A percentile compares a stretch with the other conserved stretches of the same genome.
phyloP scores from a whole-genome alignment of 2,888 invertebrate genomes.

The Sinopyrophorus schimmeli region DNA sequence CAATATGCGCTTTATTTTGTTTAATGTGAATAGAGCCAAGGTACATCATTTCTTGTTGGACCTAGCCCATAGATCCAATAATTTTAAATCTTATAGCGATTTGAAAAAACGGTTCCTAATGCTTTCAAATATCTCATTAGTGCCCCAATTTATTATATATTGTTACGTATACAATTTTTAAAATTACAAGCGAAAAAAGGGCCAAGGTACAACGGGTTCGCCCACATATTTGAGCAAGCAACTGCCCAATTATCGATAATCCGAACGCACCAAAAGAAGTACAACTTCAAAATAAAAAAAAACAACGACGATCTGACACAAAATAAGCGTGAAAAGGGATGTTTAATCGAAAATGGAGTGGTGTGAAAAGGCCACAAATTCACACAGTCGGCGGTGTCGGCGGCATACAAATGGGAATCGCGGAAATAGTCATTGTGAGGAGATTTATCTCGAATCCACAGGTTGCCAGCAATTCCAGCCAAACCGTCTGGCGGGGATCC shows the following conservation, averaged over 20 bases:
- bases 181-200: neutral
- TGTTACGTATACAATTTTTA: neutral
- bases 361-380: conserved; percentile 27
- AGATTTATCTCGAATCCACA: conserved; percentile 57
- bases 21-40: too few species aligned
- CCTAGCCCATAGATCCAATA: too few species aligned
- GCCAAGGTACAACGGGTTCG: neutral
- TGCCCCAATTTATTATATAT: neutral
- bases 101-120: too few species aligned
- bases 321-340: conserved; percentile 12
- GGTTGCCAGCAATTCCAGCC: conserved; percentile 50
- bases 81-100: too few species aligned
- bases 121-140: neutral
- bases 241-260: too few species aligned
- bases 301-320: neutral
- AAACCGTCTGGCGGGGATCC: conserved; percentile 50
- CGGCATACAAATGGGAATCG: conserved; percentile 40
- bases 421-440: conserved; percentile 42
- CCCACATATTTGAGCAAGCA: too few species aligned
- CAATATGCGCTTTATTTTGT: too few species aligned
- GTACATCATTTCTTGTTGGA: too few species aligned
- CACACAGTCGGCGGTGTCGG: conserved; percentile 23
- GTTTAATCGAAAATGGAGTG: conserved; percentile 6
- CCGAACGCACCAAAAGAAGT: neutral
- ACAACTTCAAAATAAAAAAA: conserved; percentile 3